A percentile compares a stretch with the other conserved stretches of the same genome.
Conservation (phyloP, 2,888 invertebrate genomes). For the Pimpla rufipes region DNA sequence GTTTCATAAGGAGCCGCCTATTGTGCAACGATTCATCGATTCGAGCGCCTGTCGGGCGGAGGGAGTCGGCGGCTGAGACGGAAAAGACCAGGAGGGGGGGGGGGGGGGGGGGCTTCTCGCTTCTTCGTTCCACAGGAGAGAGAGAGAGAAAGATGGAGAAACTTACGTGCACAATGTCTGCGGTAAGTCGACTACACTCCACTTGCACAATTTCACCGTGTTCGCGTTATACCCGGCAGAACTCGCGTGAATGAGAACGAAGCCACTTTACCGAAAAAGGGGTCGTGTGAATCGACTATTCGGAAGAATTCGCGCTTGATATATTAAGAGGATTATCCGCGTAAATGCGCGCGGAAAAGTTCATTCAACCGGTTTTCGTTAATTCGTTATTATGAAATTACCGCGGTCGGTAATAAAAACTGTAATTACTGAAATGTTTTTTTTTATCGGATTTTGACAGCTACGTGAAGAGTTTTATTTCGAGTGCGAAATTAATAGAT, state of each 20-base stretch:
- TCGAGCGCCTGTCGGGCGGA: constrained; percentile 45
- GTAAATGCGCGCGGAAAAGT: no score
- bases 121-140: background rate
- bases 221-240: constrained; percentile 7
- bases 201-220: constrained; percentile 55
- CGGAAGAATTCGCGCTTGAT: background rate
- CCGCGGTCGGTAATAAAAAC: no score
- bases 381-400: no score
- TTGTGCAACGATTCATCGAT: constrained; percentile 72
- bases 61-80: background rate
- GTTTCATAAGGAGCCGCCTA: constrained; percentile 67
- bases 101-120: constrained; percentile 3
- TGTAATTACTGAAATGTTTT: no score
- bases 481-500: background rate
- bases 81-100: constrained; percentile 7
- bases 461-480: background rate
- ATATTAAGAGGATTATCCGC: background rate
- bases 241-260: constrained; percentile 50
- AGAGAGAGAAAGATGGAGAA: constrained; percentile 6
- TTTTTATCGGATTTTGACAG: no score
- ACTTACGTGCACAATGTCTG: constrained; percentile 43
- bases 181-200: constrained; percentile 45
- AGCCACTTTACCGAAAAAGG: constrained; percentile 7
- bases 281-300: constrained; percentile 1
- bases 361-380: no score